A percentile compares a stretch with the other conserved stretches of the same genome.
Evolutionary conservation across 2,797 vertebrate species (phyloP).

Genomic region (Leptodactylus fallax): DNA sequence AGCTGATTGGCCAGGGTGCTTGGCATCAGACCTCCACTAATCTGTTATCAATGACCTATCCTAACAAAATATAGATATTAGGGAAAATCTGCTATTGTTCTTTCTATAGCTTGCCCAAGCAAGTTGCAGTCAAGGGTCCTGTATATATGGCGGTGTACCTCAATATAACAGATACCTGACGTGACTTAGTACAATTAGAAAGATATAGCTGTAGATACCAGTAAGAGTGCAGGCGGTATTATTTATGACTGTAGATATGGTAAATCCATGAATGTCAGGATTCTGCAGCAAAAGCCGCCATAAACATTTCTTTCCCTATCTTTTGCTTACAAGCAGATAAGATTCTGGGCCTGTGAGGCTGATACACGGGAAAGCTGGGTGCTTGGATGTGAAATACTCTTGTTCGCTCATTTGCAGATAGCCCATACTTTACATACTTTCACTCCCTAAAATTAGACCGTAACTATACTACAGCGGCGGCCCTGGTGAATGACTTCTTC

Average conservation of each 20-base stretch:
- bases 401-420: constrained; percentile 32
- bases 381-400: constrained; percentile 51
- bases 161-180: too few species aligned
- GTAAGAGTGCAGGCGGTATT: not conserved
- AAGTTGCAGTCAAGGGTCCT: too few species aligned
- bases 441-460: constrained; percentile 57
- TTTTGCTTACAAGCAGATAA: not conserved
- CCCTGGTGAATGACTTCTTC: not conserved
- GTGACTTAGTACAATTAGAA: too few species aligned
- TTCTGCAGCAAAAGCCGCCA: not conserved
- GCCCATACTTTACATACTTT: constrained; percentile 58
- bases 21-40: too few species aligned
- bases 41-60: too few species aligned
- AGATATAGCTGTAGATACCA: too few species aligned
- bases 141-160: too few species aligned
- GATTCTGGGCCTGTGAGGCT: not conserved
- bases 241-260: not conserved
- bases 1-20: too few species aligned
- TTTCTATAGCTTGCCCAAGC: too few species aligned
- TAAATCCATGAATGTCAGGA: not conserved
- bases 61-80: too few species aligned
- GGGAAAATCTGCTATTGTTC: too few species aligned
- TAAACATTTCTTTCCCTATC: not conserved
- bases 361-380: constrained; percentile 13
- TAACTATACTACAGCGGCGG: constrained; percentile 7